Conservation (phyloP, 2,888 invertebrate species). For the Perizoma affinitatum region DNA sequence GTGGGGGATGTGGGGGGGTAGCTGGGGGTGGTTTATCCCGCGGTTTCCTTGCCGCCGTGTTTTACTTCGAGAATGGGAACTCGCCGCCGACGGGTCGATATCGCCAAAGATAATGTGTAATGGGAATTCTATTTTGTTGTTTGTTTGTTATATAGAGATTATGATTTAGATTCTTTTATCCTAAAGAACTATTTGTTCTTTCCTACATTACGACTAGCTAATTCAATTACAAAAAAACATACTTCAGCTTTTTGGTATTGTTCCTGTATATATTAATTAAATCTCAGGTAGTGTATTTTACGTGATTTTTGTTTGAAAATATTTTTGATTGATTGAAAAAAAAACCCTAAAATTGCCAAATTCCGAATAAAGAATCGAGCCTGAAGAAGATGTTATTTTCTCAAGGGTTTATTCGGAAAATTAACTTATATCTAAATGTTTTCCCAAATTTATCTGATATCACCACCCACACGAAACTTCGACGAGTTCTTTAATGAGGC, state of each 20-base stretch:
- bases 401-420: too few relatives aligned
- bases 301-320: too few relatives aligned
- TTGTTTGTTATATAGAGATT: conserved; percentile 7
- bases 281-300: too few relatives aligned
- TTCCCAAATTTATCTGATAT: not conserved
- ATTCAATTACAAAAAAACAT: too few relatives aligned
- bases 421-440: not conserved
- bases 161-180: too few relatives aligned
- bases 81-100: conserved; percentile 83
- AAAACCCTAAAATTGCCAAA: not conserved
- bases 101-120: conserved; percentile 71
- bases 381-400: too few relatives aligned
- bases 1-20: conserved; percentile 54
- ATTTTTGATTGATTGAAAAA: too few relatives aligned
- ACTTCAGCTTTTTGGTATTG: too few relatives aligned
- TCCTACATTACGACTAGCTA: too few relatives aligned
- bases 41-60: conserved; percentile 84
- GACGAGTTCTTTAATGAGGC: conserved; percentile 14
- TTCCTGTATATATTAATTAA: too few relatives aligned
- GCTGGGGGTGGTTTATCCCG: conserved; percentile 78
- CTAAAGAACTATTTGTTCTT: too few relatives aligned
- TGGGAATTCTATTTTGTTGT: conserved; percentile 47
- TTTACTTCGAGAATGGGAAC: conserved; percentile 84
- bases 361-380: too few relatives aligned
- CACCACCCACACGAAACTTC: not conserved